These are phyloP conservation scores for Eilema depressum DNA, from an alignment of 2,888 invertebrate species.

Conservation along the genomic window DNA sequence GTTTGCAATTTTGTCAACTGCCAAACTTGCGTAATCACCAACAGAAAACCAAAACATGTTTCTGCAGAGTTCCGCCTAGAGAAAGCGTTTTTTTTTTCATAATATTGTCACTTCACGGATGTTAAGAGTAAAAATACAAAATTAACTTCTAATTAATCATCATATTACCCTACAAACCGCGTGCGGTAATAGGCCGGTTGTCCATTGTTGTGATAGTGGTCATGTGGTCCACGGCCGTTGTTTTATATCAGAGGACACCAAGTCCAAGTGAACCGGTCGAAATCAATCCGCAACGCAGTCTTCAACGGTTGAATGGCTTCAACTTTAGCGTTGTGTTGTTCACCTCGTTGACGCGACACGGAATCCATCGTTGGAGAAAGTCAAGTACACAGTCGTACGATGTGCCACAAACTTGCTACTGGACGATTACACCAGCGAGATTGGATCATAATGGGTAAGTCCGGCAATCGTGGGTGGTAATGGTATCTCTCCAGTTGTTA, in stretches of 20 bases:
- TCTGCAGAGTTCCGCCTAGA: conserved; percentile 68
- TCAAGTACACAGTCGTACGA: conserved; percentile 77
- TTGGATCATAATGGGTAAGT: conserved; percentile 80
- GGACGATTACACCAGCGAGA: conserved; percentile 73
- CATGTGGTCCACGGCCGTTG: conserved; percentile 65
- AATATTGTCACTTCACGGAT: conserved; percentile 57
- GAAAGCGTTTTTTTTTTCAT: conserved; percentile 70
- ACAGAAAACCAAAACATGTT: conserved; percentile 72
- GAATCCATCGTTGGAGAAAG: conserved; percentile 82
- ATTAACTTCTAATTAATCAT: conserved; percentile 19
- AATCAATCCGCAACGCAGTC: conserved; percentile 76
- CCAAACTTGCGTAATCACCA: conserved; percentile 73
- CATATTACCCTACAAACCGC: conserved; percentile 48
- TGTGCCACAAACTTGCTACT: conserved; percentile 71
- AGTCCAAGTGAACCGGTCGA: conserved; percentile 75
- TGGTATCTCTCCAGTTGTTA: conserved; percentile 62
- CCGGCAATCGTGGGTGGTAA: conserved; percentile 62
- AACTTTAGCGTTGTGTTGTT: conserved; percentile 77
- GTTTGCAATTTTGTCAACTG: conserved; percentile 75
- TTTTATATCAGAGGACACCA: conserved; percentile 66
- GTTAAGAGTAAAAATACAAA: conserved; percentile 20
- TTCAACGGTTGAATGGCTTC: conserved; percentile 77
- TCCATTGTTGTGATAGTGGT: conserved; percentile 51
- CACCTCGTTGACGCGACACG: conserved; percentile 81
- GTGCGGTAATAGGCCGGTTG: conserved; percentile 43